These are phyloP conservation scores for Hyposoter dolosus DNA, from an alignment of 2,888 invertebrate species.

Conservation along the genomic window DNA sequence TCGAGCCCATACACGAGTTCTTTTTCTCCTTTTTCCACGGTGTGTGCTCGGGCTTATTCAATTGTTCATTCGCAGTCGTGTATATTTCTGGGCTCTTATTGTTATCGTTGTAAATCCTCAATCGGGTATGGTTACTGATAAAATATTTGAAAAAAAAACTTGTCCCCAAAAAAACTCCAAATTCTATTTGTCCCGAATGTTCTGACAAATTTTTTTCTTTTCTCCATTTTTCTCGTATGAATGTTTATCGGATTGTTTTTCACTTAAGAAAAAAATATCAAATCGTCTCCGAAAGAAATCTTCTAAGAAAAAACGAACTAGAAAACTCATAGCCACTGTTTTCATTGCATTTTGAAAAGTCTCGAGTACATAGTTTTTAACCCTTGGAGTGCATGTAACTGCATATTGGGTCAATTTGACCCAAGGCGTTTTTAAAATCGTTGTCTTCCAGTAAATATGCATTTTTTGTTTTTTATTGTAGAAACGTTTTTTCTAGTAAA, in stretches of 20 bases:
- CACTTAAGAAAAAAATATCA: neutral
- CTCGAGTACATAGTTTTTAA: neutral
- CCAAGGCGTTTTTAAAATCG: too few species aligned
- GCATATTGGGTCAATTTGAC: too few species aligned
- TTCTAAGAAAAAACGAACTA: neutral
- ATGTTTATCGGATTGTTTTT: neutral
- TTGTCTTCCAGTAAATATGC: too few species aligned
- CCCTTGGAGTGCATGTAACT: too few species aligned
- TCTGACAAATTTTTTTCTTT: neutral
- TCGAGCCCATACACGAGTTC: constrained; percentile 38
- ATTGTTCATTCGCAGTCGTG: constrained; percentile 15
- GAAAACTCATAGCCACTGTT: neutral
- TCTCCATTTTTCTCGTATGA: neutral
- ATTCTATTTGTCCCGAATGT: neutral
- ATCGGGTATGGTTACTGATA: neutral
- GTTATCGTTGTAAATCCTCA: neutral
- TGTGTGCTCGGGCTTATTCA: neutral
- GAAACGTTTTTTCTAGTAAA: too few species aligned
- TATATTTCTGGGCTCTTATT: constrained; percentile 1
- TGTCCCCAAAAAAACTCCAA: neutral
- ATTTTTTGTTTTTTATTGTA: too few species aligned
- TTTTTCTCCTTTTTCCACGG: neutral
- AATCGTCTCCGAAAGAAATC: neutral
- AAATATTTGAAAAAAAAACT: neutral
- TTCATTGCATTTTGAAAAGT: neutral